phyloP scores from a whole-genome alignment of 2,888 invertebrate species.

The Diplolepis rosae region DNA sequence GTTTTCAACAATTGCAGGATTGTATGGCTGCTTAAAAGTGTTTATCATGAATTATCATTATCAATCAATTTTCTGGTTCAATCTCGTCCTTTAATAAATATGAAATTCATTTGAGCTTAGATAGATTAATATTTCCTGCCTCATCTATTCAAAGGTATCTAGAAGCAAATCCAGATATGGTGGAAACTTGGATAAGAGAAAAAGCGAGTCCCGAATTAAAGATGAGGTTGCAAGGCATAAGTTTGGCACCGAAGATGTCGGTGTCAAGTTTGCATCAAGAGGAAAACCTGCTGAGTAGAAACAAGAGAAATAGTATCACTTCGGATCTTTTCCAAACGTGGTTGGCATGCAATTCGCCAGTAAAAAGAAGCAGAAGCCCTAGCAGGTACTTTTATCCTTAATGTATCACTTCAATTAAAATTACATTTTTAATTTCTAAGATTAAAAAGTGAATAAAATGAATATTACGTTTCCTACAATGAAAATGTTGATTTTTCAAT shows the following conservation, averaged over 20 bases:
- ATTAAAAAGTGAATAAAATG: too few relatives aligned
- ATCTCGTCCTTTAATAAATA: too few relatives aligned
- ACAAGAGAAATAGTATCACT: conserved; percentile 82
- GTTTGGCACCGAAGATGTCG: conserved; percentile 53
- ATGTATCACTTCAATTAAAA: neutral
- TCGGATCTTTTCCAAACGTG: conserved; percentile 90
- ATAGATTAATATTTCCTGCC: too few relatives aligned
- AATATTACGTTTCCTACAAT: too few relatives aligned
- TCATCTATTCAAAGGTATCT: conserved; percentile 63
- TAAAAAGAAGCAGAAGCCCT: conserved; percentile 77
- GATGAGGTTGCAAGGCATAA: conserved; percentile 75
- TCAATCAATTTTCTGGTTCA: too few relatives aligned
- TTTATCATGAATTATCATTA: too few relatives aligned
- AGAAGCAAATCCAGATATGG: conserved; percentile 80
- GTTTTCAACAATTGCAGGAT: too few relatives aligned
- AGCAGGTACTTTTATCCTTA: conserved; percentile 63
- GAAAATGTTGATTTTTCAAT: too few relatives aligned
- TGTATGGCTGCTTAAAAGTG: too few relatives aligned
- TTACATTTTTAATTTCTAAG: neutral
- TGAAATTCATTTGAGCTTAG: too few relatives aligned
- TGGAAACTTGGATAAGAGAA: conserved; percentile 86
- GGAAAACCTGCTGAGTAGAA: conserved; percentile 60
- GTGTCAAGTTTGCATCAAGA: conserved; percentile 75
- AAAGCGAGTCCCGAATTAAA: conserved; percentile 82
- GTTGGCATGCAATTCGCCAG: conserved; percentile 84